Evolutionary conservation across 2,797 vertebrate genomes (phyloP).

Genomic region (Phaenicophaeus curvirostris): DNA sequence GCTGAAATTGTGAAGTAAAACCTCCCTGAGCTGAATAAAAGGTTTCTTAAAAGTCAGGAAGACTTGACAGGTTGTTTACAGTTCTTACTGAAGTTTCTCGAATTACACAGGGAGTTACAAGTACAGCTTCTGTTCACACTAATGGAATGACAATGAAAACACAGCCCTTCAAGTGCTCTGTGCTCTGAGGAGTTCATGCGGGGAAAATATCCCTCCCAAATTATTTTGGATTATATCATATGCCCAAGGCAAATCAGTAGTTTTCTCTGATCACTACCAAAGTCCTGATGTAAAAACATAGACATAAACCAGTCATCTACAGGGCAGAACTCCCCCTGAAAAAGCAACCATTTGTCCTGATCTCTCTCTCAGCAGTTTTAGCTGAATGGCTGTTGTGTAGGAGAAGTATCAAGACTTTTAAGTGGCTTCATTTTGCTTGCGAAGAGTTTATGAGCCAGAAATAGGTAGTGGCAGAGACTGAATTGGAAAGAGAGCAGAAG

Average conservation of each 20-base stretch:
- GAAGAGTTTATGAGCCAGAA: neutral
- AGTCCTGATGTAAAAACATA: neutral
- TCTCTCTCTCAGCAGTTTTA: neutral
- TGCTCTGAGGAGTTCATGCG: neutral
- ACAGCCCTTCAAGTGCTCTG: neutral
- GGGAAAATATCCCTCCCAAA: slow-evolving; percentile 8
- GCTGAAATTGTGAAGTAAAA: neutral
- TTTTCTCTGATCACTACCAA: slow-evolving; percentile 39
- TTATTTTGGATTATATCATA: slow-evolving; percentile 18
- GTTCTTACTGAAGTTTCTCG: slow-evolving; percentile 8
- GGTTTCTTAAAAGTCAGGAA: neutral
- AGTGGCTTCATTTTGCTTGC: neutral
- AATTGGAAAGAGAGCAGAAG: neutral
- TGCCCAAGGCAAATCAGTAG: neutral
- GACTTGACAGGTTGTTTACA: neutral
- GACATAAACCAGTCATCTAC: neutral
- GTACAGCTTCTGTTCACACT: neutral
- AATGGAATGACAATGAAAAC: slow-evolving; percentile 44
- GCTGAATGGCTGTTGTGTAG: neutral
- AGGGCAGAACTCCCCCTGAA: neutral
- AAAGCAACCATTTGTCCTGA: neutral
- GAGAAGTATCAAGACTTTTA: neutral
- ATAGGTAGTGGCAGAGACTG: neutral
- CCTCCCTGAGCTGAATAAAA: neutral
- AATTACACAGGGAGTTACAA: slow-evolving; percentile 38